These are phyloP conservation scores for Cynaeus angustus DNA, from an alignment of 2,888 invertebrate genomes.

Conservation along the genomic window DNA sequence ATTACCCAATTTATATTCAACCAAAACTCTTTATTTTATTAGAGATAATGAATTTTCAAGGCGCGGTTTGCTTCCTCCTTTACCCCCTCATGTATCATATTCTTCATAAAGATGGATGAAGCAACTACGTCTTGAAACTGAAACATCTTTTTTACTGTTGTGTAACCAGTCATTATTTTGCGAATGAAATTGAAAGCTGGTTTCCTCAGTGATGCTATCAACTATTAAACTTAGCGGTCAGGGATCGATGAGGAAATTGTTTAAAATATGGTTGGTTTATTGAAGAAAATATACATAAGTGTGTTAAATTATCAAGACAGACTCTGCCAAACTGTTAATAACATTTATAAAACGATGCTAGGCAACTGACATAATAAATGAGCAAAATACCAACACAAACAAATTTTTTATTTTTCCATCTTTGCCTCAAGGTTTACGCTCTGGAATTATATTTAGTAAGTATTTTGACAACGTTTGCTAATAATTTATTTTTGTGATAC, in stretches of 20 bases:
- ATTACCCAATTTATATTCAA: constrained; percentile 40
- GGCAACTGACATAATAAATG: constrained; percentile 55
- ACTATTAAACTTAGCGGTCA: constrained; percentile 46
- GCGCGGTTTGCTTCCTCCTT: constrained; percentile 11
- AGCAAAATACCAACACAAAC: constrained; percentile 53
- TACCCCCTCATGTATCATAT: constrained; percentile 34
- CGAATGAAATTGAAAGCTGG: constrained; percentile 43
- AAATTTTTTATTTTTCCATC: constrained; percentile 47
- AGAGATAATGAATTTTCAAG: constrained; percentile 42
- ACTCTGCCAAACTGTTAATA: constrained; percentile 51
- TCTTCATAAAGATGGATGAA: constrained; percentile 10
- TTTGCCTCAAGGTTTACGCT: too few species aligned
- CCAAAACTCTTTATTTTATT: constrained; percentile 42
- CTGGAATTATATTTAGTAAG: too few species aligned
- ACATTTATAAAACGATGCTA: constrained; percentile 53
- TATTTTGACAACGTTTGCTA: too few species aligned
- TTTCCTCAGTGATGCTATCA: constrained; percentile 47
- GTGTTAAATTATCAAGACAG: constrained; percentile 50
- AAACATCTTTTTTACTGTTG: constrained; percentile 44
- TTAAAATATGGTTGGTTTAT: constrained; percentile 54
- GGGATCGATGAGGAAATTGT: constrained; percentile 51
- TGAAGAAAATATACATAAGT: constrained; percentile 50
- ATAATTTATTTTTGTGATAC: too few species aligned
- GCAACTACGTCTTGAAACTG: constrained; percentile 28
- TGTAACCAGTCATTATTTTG: constrained; percentile 49